Evolutionary conservation across 1,140 invertebrate species (phyloP).

Genomic region (Tetragnatha versicolor): DNA sequence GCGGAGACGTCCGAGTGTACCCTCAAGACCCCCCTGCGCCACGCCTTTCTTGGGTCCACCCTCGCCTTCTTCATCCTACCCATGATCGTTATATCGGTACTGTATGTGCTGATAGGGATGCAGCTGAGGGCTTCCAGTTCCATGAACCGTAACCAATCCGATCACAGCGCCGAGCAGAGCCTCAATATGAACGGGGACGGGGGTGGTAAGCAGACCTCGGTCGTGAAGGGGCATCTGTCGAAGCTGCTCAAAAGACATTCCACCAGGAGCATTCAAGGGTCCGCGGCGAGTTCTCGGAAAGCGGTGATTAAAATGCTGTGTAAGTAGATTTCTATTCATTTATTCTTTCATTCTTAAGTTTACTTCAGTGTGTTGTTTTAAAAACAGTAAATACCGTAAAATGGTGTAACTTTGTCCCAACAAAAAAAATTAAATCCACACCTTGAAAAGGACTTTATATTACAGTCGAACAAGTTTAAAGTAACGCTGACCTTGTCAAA

Average conservation of each 20-base stretch:
- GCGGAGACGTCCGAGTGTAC: conserved; percentile 27
- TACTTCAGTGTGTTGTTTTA: no score
- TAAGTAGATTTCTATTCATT: conserved; percentile 50
- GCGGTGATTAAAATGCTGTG: conserved; percentile 59
- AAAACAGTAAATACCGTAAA: no score
- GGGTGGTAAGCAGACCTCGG: not conserved
- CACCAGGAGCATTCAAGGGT: conserved; percentile 26
- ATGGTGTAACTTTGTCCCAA: no score
- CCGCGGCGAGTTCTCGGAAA: conserved; percentile 50
- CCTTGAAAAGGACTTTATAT: no score
- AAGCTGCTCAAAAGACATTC: conserved; percentile 34
- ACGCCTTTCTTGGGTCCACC: conserved; percentile 83
- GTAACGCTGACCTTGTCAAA: no score
- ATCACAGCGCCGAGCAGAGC: not conserved
- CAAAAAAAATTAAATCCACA: no score
- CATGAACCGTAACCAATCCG: not conserved
- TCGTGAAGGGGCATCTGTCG: conserved; percentile 17
- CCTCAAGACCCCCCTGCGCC: conserved; percentile 62
- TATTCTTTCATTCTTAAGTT: no score
- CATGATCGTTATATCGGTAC: conserved; percentile 83
- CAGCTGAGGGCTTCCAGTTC: conserved; percentile 71
- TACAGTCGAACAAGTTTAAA: no score
- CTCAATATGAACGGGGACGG: conserved; percentile 28
- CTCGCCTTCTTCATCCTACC: conserved; percentile 85
- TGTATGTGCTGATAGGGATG: conserved; percentile 86